Evolutionary conservation across 2,113 vertebrate genomes (phyloP), one percentile per base, ranked within the genome.

Genomic region (Pollachius pollachius): DNA sequence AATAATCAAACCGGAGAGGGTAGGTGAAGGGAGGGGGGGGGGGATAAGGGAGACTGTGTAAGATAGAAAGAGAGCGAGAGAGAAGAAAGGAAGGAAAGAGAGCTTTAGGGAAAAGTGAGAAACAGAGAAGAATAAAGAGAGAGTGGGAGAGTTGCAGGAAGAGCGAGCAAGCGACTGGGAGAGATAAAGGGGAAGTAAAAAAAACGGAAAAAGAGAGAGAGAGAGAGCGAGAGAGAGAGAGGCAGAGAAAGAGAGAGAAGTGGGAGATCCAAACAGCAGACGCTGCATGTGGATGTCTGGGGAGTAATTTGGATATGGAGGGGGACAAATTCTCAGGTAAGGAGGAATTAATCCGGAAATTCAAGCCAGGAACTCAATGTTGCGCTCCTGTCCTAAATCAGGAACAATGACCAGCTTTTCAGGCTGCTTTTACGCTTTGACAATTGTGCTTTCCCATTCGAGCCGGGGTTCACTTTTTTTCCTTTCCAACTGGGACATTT

Each of bases 271-370:
- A 48, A 48, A 13, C 8, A 13, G 91, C 89, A 91, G 88, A 92
- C 77, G 84, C 90, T 88, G 88, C 91, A 94, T 94, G 90, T 94
- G 92, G 92, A 92, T 91, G 91, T 91, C 88, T 89, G 95, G 92
- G 92, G 89, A 91, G 91, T 89, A 90, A 83, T 27, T 85, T 80
- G 89, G 90, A 88, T 85, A 98, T 98, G 96, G 95, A 98, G 93
- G 94, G 92, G 88, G 96, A 97, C 92, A 95, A 94, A 90, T 96
- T 98, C 89, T 94, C 95, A 96, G 96, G 96, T 97, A 95, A 92
- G 95, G 87, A 68, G 54, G 69, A 80, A 61, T 73, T 48, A 48
- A 48, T 48, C 9, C 41, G 11, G 41, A 48, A 48, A 48, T 48
- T 48, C 41, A 13, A 48, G 41, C 41, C 11, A 48, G 41, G 12